Percentiles rank a stretch among this genome's conserved stretches.
These are phyloP conservation scores for Ypsolopha scabrella DNA, from an alignment of 2,888 invertebrate species.

Conservation along the genomic window DNA sequence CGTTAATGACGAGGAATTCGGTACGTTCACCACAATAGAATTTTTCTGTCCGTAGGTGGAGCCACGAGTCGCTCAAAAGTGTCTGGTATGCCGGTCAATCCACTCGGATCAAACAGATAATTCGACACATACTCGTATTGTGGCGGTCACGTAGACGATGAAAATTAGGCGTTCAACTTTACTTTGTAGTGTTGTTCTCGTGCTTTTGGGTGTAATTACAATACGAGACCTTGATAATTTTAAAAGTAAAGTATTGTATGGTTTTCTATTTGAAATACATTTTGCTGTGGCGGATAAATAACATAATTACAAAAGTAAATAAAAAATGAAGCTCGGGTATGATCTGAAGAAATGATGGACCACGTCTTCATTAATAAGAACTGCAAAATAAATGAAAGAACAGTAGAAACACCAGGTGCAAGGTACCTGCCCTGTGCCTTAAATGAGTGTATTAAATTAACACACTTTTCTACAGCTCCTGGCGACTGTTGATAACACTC, in stretches of 20 bases:
- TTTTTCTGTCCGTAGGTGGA: constrained; percentile 58
- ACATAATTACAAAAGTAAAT: too few relatives aligned
- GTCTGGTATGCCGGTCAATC: constrained; percentile 1
- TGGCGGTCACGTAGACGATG: not conserved
- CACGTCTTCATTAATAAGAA: not conserved
- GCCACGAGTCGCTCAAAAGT: constrained; percentile 26
- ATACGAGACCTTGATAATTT: too few relatives aligned
- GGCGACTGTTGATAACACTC: too few relatives aligned
- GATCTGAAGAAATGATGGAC: too few relatives aligned
- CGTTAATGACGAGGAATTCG: constrained; percentile 59
- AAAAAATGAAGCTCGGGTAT: too few relatives aligned
- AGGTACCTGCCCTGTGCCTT: not conserved
- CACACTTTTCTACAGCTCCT: not conserved
- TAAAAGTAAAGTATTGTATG: too few relatives aligned
- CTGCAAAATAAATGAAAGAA: not conserved
- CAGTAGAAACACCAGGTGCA: constrained; percentile 1
- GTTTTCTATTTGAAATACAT: too few relatives aligned
- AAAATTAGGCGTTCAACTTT: too few relatives aligned
- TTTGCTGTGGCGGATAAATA: too few relatives aligned
- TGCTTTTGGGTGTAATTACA: too few relatives aligned
- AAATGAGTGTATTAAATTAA: constrained; percentile 5
- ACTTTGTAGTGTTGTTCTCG: too few relatives aligned
- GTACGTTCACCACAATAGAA: constrained; percentile 62
- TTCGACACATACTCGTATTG: constrained; percentile 2
- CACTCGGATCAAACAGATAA: not conserved